These are phyloP conservation scores for Drusus annulatus DNA, from an alignment of 1,140 invertebrate species.

Conservation along the genomic window DNA sequence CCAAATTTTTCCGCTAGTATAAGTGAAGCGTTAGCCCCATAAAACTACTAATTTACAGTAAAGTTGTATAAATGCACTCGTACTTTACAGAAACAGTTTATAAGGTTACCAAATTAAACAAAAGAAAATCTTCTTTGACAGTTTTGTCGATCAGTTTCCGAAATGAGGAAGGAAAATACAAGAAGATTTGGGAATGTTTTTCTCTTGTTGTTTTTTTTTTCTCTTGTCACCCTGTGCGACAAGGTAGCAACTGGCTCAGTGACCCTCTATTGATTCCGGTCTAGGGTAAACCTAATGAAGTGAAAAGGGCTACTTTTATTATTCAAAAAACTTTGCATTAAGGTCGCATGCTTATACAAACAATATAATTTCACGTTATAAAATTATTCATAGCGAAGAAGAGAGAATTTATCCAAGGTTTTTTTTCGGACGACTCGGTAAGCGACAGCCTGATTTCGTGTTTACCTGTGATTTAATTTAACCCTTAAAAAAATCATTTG, in stretches of 20 bases:
- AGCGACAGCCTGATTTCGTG: background rate
- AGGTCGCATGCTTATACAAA: conserved; percentile 28
- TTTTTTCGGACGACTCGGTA: background rate
- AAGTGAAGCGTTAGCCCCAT: no score
- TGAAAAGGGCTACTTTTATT: conserved; percentile 41
- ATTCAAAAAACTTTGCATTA: conserved; percentile 14
- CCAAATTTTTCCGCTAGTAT: no score
- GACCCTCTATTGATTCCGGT: conserved; percentile 32
- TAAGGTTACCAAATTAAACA: no score
- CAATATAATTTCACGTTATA: conserved; percentile 35
- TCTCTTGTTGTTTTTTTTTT: conserved; percentile 3
- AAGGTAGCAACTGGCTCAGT: background rate
- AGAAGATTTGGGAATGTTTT: background rate
- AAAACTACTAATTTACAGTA: no score
- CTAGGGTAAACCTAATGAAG: conserved; percentile 31
- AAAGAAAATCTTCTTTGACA: no score
- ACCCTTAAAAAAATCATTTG: background rate
- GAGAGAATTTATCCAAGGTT: background rate
- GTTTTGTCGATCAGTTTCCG: no score
- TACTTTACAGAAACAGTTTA: no score
- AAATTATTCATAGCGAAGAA: background rate
- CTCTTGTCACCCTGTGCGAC: background rate
- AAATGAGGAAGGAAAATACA: no score
- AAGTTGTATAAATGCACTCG: no score
- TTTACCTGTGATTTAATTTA: conserved; percentile 13